Conservation (phyloP, 2,113 vertebrate genomes). For the Stictonetta naevosa region DNA sequence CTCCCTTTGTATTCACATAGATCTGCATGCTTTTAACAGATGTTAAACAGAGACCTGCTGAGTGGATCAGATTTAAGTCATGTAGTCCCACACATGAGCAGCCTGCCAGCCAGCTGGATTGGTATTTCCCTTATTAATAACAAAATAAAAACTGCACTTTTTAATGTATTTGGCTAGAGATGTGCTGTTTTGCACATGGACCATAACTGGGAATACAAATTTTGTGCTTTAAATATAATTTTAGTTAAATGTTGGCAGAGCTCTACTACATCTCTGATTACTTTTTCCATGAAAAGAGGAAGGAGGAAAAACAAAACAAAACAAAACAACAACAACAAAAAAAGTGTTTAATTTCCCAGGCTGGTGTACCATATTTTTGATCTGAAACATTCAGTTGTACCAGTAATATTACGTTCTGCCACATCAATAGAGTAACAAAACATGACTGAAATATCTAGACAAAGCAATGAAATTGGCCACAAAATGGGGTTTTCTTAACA, state of each 20-base stretch:
- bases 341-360: background rate
- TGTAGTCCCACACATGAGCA: background rate
- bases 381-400: background rate
- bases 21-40: background rate
- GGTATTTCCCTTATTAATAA: background rate
- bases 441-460: background rate
- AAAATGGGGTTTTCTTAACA: background rate
- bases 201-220: background rate
- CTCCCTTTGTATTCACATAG: background rate
- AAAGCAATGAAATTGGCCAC: background rate
- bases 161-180: background rate
- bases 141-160: background rate
- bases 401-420: background rate
- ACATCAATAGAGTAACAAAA: conserved; percentile 30
- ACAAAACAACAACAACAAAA: background rate
- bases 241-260: background rate
- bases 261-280: background rate
- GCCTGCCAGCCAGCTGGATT: background rate
- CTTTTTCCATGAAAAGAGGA: background rate
- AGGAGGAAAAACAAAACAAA: background rate
- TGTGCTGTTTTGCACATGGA: background rate
- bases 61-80: background rate
- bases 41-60: background rate
- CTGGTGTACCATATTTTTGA: background rate
- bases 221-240: background rate